Percentiles rank a stretch among this genome's conserved stretches.
These are phyloP conservation scores for Elanoides forficatus DNA, from an alignment of 2,113 vertebrate species.

Conservation along the genomic window DNA sequence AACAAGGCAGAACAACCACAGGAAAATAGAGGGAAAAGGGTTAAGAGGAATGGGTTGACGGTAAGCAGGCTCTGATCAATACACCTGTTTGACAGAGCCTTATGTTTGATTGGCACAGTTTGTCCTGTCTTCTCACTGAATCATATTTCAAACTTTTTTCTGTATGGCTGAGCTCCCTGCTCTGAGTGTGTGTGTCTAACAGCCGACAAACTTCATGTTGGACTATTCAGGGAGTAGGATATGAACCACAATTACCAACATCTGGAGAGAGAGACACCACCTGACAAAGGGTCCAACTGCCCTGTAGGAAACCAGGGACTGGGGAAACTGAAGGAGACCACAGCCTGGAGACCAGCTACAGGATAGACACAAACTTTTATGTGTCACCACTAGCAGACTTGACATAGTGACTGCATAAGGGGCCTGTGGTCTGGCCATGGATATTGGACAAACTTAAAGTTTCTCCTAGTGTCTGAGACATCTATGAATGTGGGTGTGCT, in stretches of 20 bases:
- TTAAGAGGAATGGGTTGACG: not conserved
- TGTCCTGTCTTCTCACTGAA: not conserved
- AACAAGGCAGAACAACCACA: not conserved
- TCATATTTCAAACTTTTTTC: not conserved
- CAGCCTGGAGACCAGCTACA: not conserved
- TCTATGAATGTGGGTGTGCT: not conserved
- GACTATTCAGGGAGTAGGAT: not conserved
- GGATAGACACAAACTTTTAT: not conserved
- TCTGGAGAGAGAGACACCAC: not conserved
- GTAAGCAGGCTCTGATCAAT: not conserved
- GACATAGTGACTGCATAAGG: not conserved
- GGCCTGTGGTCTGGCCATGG: not conserved
- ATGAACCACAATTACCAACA: not conserved
- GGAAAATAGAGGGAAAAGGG: not conserved
- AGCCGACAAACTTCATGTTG: not conserved
- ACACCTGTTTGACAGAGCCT: not conserved
- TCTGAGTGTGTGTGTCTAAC: not conserved
- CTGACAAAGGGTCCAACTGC: rapidly evolving
- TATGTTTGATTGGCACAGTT: not conserved
- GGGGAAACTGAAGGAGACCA: not conserved
- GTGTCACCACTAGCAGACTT: not conserved
- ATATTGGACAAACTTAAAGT: not conserved
- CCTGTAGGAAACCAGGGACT: not conserved
- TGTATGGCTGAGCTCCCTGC: not conserved
- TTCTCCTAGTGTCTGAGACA: not conserved